Evolutionary conservation across 2,113 vertebrate species (phyloP).

Genomic region (Sigmodon hispidus): DNA sequence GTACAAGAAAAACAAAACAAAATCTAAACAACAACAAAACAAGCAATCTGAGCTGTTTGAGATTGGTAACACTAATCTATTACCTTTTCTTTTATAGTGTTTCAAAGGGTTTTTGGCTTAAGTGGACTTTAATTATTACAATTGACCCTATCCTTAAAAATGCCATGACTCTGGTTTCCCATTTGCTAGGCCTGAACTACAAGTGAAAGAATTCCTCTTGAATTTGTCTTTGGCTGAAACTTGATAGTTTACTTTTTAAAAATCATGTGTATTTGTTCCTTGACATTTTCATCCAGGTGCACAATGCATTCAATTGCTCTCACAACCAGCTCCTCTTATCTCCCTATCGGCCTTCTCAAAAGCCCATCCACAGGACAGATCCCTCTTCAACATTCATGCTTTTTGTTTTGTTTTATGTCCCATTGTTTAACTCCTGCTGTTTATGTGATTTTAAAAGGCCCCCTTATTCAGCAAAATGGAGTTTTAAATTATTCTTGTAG

Average conservation of each 20-base stretch:
- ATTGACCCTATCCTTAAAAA: neutral
- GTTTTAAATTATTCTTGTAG: neutral
- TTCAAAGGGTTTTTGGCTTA: neutral
- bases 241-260: neutral
- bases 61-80: no score
- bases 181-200: neutral
- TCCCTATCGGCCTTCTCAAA: neutral
- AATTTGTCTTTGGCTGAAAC: neutral
- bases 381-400: no score
- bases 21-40: neutral
- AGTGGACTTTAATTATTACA: neutral
- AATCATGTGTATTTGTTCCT: neutral
- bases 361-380: neutral
- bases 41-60: neutral
- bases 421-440: neutral
- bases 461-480: neutral
- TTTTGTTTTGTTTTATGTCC: no score
- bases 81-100: neutral
- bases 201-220: neutral
- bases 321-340: neutral
- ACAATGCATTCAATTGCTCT: neutral
- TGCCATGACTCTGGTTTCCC: neutral
- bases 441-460: neutral
- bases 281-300: neutral
- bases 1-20: neutral